Evolutionary conservation across 1,140 invertebrate genomes (phyloP).

Genomic region (Cydia splendana): DNA sequence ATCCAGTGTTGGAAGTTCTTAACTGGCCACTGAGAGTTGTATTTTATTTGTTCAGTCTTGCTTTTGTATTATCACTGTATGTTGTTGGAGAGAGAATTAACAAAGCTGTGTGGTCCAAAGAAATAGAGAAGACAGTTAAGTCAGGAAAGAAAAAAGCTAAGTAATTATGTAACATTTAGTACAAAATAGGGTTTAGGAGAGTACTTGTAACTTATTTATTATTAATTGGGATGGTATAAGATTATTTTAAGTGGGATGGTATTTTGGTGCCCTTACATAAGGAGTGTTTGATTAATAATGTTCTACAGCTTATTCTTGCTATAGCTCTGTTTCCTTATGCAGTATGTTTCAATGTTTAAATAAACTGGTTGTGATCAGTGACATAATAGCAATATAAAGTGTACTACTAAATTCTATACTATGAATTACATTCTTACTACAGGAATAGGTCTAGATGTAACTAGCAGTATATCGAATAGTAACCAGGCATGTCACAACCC

Average conservation of each 20-base stretch:
- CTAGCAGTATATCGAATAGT: not conserved
- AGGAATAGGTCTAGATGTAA: not conserved
- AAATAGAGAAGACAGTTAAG: constrained; percentile 80
- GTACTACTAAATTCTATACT: not conserved
- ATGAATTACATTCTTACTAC: not conserved
- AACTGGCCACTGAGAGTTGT: constrained; percentile 84
- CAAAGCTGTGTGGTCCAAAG: constrained; percentile 85
- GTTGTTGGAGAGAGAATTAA: constrained; percentile 86
- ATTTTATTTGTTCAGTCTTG: constrained; percentile 85
- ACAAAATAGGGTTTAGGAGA: not conserved
- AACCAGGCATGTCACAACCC: too few relatives aligned
- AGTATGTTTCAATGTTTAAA: not conserved
- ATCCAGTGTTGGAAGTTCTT: constrained; percentile 90
- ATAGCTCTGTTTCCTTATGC: not conserved
- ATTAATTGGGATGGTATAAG: not conserved
- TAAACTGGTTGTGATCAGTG: constrained; percentile 24
- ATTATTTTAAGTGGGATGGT: not conserved
- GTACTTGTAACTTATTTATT: constrained; percentile 1
- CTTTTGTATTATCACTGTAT: constrained; percentile 83
- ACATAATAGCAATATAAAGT: constrained; percentile 19
- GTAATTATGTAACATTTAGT: constrained; percentile 49
- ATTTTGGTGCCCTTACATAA: not conserved
- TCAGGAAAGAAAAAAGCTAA: constrained; percentile 76
- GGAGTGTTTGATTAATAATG: not conserved
- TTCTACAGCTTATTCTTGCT: not conserved